Percentiles rank a stretch among this genome's conserved stretches.
These are phyloP conservation scores for Ardeotis arabs DNA, from an alignment of 2,113 vertebrate species.

Conservation along the genomic window DNA sequence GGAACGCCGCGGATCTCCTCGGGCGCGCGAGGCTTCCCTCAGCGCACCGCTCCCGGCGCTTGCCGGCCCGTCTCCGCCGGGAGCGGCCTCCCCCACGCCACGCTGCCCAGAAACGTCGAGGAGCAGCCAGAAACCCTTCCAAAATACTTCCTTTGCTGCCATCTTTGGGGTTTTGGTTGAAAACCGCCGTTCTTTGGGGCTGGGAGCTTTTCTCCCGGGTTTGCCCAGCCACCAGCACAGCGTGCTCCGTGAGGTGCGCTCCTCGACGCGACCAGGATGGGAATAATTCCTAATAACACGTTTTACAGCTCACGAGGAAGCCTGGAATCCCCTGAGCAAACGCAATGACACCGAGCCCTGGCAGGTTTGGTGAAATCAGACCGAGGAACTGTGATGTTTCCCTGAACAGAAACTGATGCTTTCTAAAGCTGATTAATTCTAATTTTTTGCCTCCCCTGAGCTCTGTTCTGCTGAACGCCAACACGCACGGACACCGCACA, in stretches of 20 bases:
- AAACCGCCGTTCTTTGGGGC: not conserved
- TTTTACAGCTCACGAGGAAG: not conserved
- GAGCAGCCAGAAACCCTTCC: not conserved
- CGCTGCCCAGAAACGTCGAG: not conserved
- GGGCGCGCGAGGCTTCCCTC: not conserved
- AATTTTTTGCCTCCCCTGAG: not conserved
- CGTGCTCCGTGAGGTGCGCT: accelerated
- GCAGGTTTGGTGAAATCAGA: not conserved
- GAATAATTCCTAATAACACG: not conserved
- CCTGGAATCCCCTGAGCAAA: not conserved
- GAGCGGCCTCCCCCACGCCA: not conserved
- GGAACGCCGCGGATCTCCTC: not conserved
- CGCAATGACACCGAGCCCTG: not conserved
- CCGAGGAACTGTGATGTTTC: not conserved
- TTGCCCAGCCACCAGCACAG: not conserved
- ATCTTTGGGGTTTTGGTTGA: not conserved
- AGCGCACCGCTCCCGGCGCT: not conserved
- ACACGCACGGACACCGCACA: accelerated
- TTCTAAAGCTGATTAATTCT: not conserved
- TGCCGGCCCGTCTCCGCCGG: not conserved
- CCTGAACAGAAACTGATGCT: not conserved
- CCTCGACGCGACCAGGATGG: accelerated
- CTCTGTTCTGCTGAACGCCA: not conserved
- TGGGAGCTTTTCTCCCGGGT: no score
- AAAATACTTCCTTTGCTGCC: not conserved